A percentile compares a stretch with the other conserved stretches of the same genome.
Evolutionary conservation across 2,797 vertebrate genomes (phyloP).

Genomic region (Antennarius maculatus): DNA sequence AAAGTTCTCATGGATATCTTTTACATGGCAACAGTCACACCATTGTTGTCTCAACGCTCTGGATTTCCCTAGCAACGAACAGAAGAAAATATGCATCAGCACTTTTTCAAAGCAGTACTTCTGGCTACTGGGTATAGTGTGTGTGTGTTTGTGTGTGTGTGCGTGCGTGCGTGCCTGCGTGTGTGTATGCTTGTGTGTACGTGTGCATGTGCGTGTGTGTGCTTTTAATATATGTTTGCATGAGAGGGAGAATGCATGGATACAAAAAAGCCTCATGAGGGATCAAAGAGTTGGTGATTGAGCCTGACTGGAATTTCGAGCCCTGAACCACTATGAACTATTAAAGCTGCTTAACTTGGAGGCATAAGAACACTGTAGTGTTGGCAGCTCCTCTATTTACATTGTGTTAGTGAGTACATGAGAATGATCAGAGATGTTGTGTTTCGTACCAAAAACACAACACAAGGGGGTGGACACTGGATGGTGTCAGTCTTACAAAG

Average conservation of each 20-base stretch:
- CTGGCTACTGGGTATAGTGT: conserved; percentile 5
- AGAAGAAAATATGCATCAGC: conserved; percentile 63
- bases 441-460: neutral
- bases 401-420: conserved; percentile 8
- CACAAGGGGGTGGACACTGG: neutral
- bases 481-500: neutral
- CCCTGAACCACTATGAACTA: conserved; percentile 50
- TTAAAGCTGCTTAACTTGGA: conserved; percentile 51
- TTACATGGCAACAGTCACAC: conserved; percentile 69
- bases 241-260: conserved; percentile 29
- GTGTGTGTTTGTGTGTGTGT: conserved; percentile 4
- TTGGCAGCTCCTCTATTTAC: conserved; percentile 24
- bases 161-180: no score
- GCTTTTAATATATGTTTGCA: no score
- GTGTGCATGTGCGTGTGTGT: no score
- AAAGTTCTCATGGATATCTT: conserved; percentile 73
- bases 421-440: conserved; percentile 10
- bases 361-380: conserved; percentile 27
- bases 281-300: conserved; percentile 62
- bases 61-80: conserved; percentile 54
- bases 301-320: conserved; percentile 68
- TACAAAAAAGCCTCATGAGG: conserved; percentile 70
- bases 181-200: neutral
- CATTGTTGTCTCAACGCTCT: conserved; percentile 58
- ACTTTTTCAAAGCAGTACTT: conserved; percentile 28